These are phyloP conservation scores for Caenorhabditis sp. DNA, from an alignment of 2,888 invertebrate species.

Conservation along the genomic window DNA sequence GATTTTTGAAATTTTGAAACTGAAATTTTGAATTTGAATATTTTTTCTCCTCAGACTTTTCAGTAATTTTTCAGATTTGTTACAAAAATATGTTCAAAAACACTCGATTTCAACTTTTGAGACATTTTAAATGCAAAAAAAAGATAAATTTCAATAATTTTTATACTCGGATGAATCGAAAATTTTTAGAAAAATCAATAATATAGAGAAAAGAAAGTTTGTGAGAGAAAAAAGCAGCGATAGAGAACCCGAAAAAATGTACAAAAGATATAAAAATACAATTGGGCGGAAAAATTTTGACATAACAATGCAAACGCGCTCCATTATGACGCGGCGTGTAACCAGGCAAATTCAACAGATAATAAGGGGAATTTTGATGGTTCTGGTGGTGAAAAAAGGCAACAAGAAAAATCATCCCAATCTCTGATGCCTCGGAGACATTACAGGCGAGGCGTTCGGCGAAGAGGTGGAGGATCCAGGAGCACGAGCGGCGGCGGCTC, in stretches of 20 bases:
- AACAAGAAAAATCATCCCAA: neutral
- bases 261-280: conserved; percentile 6
- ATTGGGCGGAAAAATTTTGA: neutral
- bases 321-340: conserved; percentile 25
- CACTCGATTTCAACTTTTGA: neutral
- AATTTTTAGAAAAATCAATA: neutral
- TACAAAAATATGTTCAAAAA: neutral
- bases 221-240: neutral
- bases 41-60: neutral
- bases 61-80: neutral
- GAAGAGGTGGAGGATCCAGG: conserved; percentile 29
- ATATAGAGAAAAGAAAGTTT: neutral
- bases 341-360: neutral
- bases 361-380: neutral
- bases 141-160: neutral
- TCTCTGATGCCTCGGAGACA: conserved; percentile 42
- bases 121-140: neutral
- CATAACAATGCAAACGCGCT: conserved; percentile 30
- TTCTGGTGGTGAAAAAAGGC: neutral
- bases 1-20: neutral
- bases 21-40: neutral
- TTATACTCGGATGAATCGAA: neutral
- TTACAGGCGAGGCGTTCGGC: conserved; percentile 25
- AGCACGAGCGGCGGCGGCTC: conserved; percentile 28
- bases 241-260: conserved; percentile 15